Conservation (phyloP, 2,113 vertebrate species). For the Prinia subflava region DNA sequence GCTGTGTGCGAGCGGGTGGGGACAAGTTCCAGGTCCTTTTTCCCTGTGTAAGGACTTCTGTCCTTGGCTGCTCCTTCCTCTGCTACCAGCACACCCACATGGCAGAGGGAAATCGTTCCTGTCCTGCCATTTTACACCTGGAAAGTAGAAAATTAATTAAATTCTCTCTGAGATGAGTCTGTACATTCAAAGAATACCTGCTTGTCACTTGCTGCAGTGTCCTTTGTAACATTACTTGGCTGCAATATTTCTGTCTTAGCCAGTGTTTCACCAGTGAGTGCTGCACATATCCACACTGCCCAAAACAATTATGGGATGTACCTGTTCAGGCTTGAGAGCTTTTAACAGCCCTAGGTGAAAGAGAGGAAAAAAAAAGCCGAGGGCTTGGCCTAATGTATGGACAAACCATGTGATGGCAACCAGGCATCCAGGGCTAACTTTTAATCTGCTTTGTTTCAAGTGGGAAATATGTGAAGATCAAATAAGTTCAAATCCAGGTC, state of each 20-base stretch:
- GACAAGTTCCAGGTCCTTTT: neutral
- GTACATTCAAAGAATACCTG: neutral
- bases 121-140: neutral
- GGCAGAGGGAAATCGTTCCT: neutral
- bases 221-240: neutral
- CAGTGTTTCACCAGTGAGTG: neutral
- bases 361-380: neutral
- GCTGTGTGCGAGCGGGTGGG: fast-evolving
- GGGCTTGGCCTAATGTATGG: slow-evolving; percentile 39
- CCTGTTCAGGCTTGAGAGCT: slow-evolving; percentile 13
- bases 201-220: neutral
- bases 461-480: slow-evolving; percentile 69
- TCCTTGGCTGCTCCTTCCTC: neutral
- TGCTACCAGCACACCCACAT: neutral
- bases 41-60: neutral
- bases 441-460: slow-evolving; percentile 69
- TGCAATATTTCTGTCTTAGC: neutral
- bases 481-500: slow-evolving; percentile 80
- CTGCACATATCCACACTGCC: neutral
- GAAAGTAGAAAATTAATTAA: neutral
- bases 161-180: neutral
- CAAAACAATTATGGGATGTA: neutral
- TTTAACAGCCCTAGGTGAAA: neutral
- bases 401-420: slow-evolving; percentile 33
- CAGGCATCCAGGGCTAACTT: slow-evolving; percentile 62